Evolutionary conservation across 2,888 invertebrate genomes (phyloP), one percentile per base, ranked within the genome.

Genomic region (Drosophila flavopinicola): DNA sequence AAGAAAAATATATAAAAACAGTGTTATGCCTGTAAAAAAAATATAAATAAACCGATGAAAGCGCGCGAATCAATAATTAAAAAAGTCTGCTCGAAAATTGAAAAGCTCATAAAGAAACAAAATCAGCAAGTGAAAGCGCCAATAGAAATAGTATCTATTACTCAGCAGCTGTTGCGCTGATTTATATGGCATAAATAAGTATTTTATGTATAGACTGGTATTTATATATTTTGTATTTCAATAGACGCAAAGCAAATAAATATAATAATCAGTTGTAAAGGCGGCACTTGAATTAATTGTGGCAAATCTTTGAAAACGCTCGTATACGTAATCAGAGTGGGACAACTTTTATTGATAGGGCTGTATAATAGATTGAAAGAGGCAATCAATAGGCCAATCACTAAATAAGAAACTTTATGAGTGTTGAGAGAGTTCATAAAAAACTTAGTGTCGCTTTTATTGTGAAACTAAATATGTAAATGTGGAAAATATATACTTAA

Each of bases 121-220:
- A 80, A 66, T 45, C 58, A 41, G 38, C 77, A 72, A 85, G 84
- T 79, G 79, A 80, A 80, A 85, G 84, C 76, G 76, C 9, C 52
- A 64, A 54, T 32, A 47, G 32, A 56, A 53, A 60, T 61, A 44
- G 63, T 41, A 56, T 70, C 15, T 66, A 48, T 54, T 59, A 37
- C 53, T 58, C 51, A 60, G 78, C 63, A 60, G 69, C 58, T 72
- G 63, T 44, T 66, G 41, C 35, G 13, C 33, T 59, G 45, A 60
- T 45, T 59, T 59, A 45, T 59, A 45, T 60, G 25, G 38, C 47
- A 47, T 27, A 32, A 4, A 39, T 35, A 44, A 59, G 60, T 44
- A 37, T 30, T 59, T 58, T 58, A 42, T 30, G 44, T 23, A n/a
- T 42, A 11, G 13, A 5, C 42, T 30, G 17, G 3, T 29, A 23